Conservation (phyloP, 2,113 vertebrate genomes). For the Podilymbus podiceps region DNA sequence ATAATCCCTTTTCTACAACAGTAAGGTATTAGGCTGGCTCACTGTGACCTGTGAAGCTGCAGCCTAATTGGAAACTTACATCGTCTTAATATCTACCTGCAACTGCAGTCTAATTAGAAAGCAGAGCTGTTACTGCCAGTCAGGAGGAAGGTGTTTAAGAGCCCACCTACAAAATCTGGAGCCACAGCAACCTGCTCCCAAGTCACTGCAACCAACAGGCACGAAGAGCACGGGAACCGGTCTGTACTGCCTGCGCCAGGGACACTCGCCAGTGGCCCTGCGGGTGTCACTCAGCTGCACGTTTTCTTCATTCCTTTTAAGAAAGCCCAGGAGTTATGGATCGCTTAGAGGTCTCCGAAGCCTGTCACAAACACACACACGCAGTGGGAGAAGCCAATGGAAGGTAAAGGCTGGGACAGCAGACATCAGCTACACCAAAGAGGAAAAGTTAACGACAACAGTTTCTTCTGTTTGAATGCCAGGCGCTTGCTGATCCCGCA, state of each 20-base stretch:
- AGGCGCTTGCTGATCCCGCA: neutral
- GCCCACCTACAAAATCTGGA: neutral
- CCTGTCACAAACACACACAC: neutral
- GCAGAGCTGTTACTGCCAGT: neutral
- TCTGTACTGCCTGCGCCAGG: neutral
- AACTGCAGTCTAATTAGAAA: constrained; percentile 1
- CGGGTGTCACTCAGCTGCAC: neutral
- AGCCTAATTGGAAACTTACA: neutral
- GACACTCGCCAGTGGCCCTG: neutral
- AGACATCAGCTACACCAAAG: neutral
- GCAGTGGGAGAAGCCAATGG: neutral
- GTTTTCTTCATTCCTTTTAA: neutral
- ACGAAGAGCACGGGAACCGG: neutral
- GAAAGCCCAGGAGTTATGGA: neutral
- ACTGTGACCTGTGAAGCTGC: neutral
- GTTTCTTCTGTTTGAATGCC: neutral
- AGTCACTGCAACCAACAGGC: neutral
- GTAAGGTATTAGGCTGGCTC: neutral
- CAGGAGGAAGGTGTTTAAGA: neutral
- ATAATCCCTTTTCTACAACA: constrained; percentile 7
- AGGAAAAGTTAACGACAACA: neutral
- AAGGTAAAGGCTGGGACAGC: neutral
- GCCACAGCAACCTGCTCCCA: neutral
- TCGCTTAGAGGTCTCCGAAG: neutral
- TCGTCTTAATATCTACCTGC: neutral